A percentile compares a stretch with the other conserved stretches of the same genome.
These are phyloP conservation scores for Smithornis capensis DNA, from an alignment of 2,113 vertebrate species.

Conservation along the genomic window DNA sequence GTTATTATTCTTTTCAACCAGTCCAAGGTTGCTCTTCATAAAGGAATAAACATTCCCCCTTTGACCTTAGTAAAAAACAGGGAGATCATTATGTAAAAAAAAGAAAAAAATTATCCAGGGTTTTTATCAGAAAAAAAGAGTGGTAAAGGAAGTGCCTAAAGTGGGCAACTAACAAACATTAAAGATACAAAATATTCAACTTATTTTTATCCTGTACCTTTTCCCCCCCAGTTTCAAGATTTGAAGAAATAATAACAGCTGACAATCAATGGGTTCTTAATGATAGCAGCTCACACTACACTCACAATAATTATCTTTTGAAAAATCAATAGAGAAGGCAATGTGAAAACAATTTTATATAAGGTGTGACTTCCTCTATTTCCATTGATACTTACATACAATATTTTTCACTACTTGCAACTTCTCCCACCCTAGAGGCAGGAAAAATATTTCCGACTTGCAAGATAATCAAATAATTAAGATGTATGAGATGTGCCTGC, in stretches of 20 bases:
- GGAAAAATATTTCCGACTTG: conserved; percentile 5
- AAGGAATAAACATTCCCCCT: neutral
- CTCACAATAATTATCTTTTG: conserved; percentile 59
- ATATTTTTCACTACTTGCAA: neutral
- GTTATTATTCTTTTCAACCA: conserved; percentile 25
- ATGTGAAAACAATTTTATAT: conserved; percentile 45
- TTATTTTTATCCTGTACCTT: neutral
- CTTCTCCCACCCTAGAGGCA: neutral
- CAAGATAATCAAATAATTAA: conserved; percentile 67
- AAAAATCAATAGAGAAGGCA: conserved; percentile 67
- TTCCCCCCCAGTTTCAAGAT: neutral
- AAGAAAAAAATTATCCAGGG: neutral
- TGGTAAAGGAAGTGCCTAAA: neutral
- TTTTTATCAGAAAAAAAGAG: neutral
- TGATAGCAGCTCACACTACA: conserved; percentile 61
- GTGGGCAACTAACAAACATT: neutral
- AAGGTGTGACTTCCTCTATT: conserved; percentile 21
- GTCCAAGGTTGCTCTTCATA: conserved; percentile 42
- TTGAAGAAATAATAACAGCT: conserved; percentile 43
- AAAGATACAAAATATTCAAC: conserved; percentile 23
- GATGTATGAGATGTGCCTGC: conserved; percentile 46
- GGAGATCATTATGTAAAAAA: neutral
- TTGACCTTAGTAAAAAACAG: conserved; percentile 42
- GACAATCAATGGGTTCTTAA: conserved; percentile 68
- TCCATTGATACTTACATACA: neutral